These are phyloP conservation scores for Equus przewalskii DNA, from an alignment of 2,113 vertebrate species.

Conservation along the genomic window DNA sequence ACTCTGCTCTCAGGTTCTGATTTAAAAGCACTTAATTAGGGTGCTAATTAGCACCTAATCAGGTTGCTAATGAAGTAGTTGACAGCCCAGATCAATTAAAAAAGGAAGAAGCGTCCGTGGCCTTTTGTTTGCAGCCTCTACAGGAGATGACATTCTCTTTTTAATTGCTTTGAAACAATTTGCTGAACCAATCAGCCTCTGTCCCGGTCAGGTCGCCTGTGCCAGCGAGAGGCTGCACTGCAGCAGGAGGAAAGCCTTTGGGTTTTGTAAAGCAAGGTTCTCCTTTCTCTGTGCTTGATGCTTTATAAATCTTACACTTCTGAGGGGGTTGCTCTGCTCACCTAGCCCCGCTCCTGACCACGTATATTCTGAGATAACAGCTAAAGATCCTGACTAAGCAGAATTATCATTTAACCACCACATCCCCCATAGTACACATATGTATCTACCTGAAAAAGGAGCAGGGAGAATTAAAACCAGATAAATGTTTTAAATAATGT, in stretches of 20 bases:
- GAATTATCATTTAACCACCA: background rate
- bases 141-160: conserved; percentile 68
- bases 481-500: background rate
- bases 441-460: background rate
- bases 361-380: background rate
- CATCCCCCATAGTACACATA: background rate
- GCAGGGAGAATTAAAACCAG: background rate
- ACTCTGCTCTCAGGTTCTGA: conserved; percentile 36
- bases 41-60: conserved; percentile 73
- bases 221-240: conserved; percentile 20
- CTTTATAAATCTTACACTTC: background rate
- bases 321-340: background rate
- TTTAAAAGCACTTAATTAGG: conserved; percentile 74
- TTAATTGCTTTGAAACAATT: conserved; percentile 69
- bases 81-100: conserved; percentile 68
- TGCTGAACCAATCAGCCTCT: background rate
- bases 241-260: background rate
- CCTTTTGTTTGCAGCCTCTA: conserved; percentile 64
- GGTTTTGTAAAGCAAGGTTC: background rate
- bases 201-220: background rate
- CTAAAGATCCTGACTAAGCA: background rate
- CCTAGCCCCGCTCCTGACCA: background rate
- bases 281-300: background rate
- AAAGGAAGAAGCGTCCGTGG: conserved; percentile 19
- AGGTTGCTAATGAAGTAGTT: conserved; percentile 68